These are phyloP conservation scores for Pagrus major DNA, from an alignment of 2,113 vertebrate genomes.

Conservation along the genomic window DNA sequence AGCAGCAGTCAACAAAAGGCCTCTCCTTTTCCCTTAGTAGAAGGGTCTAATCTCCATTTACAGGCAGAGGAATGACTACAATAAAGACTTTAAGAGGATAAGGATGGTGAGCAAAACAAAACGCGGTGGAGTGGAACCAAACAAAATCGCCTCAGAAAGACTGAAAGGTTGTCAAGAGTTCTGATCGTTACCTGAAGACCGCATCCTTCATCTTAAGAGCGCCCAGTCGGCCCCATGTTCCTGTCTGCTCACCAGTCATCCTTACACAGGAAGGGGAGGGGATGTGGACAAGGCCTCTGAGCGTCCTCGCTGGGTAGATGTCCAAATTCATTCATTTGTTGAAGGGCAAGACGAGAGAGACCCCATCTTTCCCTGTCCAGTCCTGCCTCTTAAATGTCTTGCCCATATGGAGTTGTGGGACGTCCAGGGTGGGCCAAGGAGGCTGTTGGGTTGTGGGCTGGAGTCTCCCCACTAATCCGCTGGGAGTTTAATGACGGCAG, in stretches of 20 bases:
- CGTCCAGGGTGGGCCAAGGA: conserved; percentile 64
- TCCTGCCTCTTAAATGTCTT: conserved; percentile 42
- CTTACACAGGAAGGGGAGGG: conserved; percentile 33
- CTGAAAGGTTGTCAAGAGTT: background rate
- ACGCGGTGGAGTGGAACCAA: background rate
- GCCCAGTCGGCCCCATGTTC: conserved; percentile 53
- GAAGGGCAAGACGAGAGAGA: conserved; percentile 1
- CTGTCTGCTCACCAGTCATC: conserved; percentile 73
- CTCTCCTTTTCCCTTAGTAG: conserved; percentile 24
- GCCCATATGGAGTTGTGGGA: conserved; percentile 48
- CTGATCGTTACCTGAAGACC: conserved; percentile 77
- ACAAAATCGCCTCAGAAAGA: background rate
- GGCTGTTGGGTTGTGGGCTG: conserved; percentile 69
- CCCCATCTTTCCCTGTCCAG: conserved; percentile 15
- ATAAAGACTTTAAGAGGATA: conserved; percentile 53
- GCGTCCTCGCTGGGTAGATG: conserved; percentile 43
- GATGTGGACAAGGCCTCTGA: conserved; percentile 41
- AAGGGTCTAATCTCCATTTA: conserved; percentile 35
- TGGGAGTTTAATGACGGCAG: conserved; percentile 79
- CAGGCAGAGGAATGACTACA: conserved; percentile 6
- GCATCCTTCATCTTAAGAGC: conserved; percentile 78
- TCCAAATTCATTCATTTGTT: conserved; percentile 5
- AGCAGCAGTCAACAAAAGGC: conserved; percentile 32
- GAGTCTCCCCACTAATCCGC: conserved; percentile 82
- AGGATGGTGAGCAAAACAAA: conserved; percentile 33